phyloP scores from a whole-genome alignment of 2,888 invertebrate species.

The Cheilosia urbana region DNA sequence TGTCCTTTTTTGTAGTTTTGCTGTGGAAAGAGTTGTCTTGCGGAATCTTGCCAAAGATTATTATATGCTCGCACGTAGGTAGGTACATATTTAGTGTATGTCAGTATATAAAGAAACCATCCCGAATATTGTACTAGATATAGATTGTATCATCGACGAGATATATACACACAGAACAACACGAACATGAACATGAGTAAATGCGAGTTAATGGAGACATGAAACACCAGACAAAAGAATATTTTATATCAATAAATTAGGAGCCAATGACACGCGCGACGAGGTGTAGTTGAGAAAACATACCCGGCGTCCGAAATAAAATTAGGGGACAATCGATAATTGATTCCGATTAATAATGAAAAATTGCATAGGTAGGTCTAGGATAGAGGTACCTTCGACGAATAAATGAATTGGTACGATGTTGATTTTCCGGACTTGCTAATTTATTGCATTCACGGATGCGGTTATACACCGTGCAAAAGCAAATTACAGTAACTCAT shows the following conservation, averaged over 20 bases:
- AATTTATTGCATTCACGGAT: constrained; percentile 15
- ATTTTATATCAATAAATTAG: constrained; percentile 74
- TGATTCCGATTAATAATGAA: constrained; percentile 70
- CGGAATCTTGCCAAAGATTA: constrained; percentile 51
- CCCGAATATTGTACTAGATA: constrained; percentile 28
- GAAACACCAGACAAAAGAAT: constrained; percentile 61
- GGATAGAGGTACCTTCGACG: background rate
- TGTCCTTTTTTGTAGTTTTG: constrained; percentile 45
- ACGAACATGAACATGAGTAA: constrained; percentile 38
- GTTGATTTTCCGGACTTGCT: constrained; percentile 23
- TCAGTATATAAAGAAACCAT: background rate
- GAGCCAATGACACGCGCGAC: constrained; percentile 55
- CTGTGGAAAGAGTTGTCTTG: constrained; percentile 67
- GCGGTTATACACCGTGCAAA: background rate
- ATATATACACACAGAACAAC: background rate
- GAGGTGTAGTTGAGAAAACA: constrained; percentile 59
- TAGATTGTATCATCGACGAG: constrained; percentile 12
- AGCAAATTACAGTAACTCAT: background rate
- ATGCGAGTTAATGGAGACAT: constrained; percentile 69
- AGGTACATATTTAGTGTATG: constrained; percentile 6
- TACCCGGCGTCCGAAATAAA: constrained; percentile 26
- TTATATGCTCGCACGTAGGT: constrained; percentile 24
- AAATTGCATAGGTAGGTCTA: constrained; percentile 22
- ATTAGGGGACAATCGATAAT: constrained; percentile 69
- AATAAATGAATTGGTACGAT: background rate